Conservation (phyloP, 2,888 invertebrate genomes). For the Yponomeuta evonymella region DNA sequence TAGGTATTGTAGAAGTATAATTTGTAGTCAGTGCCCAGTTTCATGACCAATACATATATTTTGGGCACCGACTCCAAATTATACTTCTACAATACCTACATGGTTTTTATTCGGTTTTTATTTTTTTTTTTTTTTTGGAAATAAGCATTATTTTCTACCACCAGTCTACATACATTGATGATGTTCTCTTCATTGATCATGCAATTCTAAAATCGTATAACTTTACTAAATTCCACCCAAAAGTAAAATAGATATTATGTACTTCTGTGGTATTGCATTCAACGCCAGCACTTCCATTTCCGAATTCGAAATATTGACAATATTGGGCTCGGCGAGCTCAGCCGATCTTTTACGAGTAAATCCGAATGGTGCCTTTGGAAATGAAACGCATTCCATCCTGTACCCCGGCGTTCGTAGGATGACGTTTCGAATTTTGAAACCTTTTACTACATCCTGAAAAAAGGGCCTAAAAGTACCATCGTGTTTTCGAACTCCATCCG, state of each 20-base stretch:
- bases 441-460: constrained; percentile 3
- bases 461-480: not conserved
- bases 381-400: not conserved
- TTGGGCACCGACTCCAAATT: no score
- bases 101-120: no score
- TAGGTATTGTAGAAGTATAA: no score
- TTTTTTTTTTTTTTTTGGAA: no score
- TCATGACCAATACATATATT: no score
- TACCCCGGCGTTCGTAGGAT: not conserved
- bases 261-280: not conserved
- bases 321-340: not conserved
- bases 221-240: no score
- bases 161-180: no score
- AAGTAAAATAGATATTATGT: not conserved
- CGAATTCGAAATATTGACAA: constrained; percentile 7
- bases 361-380: constrained; percentile 8
- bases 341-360: constrained; percentile 7
- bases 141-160: no score
- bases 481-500: not conserved
- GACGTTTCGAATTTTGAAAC: constrained; percentile 4
- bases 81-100: no score
- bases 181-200: no score
- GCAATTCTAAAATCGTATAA: no score
- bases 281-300: not conserved
- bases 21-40: no score